A percentile compares a stretch with the other conserved stretches of the same genome.
Conservation (phyloP, 2,113 vertebrate genomes). For the Atrichornis clamosus region DNA sequence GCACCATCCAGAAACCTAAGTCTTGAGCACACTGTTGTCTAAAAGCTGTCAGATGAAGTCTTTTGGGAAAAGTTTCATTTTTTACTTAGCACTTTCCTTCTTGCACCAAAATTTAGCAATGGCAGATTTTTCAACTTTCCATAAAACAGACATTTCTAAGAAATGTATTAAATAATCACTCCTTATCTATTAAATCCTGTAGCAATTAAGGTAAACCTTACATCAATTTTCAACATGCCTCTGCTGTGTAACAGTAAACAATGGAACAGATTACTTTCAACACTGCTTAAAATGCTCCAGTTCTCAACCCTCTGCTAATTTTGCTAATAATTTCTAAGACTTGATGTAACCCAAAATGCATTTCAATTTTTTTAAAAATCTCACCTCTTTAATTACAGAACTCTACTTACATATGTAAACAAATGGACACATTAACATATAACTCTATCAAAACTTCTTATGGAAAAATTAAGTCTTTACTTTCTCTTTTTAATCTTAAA, state of each 20-base stretch:
- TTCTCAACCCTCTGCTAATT: neutral
- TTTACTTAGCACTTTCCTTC: neutral
- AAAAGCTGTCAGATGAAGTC: neutral
- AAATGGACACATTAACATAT: neutral
- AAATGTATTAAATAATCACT: neutral
- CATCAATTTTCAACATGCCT: neutral
- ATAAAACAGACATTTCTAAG: neutral
- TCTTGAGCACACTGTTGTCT: neutral
- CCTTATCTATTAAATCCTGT: neutral
- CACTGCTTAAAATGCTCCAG: neutral
- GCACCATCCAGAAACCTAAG: neutral
- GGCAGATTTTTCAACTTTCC: neutral
- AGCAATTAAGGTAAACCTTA: neutral
- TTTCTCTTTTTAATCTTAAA: neutral
- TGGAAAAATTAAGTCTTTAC: neutral
- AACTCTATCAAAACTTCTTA: neutral
- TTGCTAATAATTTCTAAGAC: neutral
- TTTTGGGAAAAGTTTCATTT: neutral
- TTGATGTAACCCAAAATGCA: neutral
- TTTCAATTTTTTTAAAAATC: neutral
- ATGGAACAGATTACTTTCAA: neutral
- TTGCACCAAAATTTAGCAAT: neutral
- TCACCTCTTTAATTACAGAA: neutral
- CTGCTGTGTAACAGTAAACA: neutral
- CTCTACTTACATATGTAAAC: neutral